These are phyloP conservation scores for Rhinopomastus cyanomelas DNA, from an alignment of 2,113 vertebrate genomes.

Conservation along the genomic window DNA sequence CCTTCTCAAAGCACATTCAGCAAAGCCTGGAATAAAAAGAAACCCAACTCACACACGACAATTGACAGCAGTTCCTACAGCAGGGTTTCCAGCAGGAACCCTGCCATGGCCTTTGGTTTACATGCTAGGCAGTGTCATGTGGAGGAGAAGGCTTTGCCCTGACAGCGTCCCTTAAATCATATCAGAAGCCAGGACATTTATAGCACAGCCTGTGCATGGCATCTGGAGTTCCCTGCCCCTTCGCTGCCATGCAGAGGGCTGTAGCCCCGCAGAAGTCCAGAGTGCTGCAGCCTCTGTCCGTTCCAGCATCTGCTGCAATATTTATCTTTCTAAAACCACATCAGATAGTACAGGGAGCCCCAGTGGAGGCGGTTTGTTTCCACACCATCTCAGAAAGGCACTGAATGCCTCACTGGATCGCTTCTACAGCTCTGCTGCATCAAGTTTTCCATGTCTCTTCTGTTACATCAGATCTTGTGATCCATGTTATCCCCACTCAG, in stretches of 20 bases:
- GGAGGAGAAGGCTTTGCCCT: background rate
- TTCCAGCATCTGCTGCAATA: background rate
- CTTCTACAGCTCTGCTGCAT: background rate
- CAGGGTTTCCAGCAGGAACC: background rate
- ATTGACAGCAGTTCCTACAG: background rate
- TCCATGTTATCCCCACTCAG: background rate
- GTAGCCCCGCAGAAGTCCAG: background rate
- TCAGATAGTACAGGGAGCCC: background rate
- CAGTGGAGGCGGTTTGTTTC: background rate
- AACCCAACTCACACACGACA: background rate
- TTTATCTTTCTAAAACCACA: background rate
- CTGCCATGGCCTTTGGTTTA: background rate
- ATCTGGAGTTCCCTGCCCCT: background rate
- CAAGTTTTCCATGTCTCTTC: conserved; percentile 41
- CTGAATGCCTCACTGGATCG: background rate
- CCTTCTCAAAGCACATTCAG: conserved; percentile 11
- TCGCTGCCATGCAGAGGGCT: background rate
- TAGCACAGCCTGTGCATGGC: background rate
- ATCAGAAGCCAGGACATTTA: background rate
- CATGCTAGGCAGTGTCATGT: background rate
- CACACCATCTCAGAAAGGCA: background rate
- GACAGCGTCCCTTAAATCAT: background rate
- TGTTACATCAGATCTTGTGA: background rate
- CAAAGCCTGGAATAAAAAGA: background rate
- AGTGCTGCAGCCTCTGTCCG: accelerated